Evolutionary conservation across 2,888 invertebrate genomes (phyloP), one percentile per base, ranked within the genome.

Genomic region (Neuroscelio doddi): DNA sequence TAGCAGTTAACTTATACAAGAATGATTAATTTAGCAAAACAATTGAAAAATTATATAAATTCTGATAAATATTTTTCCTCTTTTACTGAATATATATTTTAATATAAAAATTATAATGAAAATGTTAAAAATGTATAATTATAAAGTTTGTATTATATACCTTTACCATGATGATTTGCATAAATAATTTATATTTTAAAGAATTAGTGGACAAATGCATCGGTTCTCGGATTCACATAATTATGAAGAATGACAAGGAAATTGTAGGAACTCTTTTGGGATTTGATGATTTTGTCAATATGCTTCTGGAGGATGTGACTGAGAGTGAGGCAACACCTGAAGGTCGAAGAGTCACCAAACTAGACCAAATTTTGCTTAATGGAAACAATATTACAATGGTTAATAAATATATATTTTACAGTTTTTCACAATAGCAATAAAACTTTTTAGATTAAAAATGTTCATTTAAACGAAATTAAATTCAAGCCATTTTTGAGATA

Each of bases 161-260:
- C n/a, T n/a, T n/a, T n/a, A n/a, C n/a, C n/a, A n/a, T n/a, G n/a
- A n/a, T n/a, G n/a, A n/a, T n/a, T n/a, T n/a, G n/a, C n/a, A n/a
- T n/a, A n/a, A n/a, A n/a, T n/a, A n/a, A n/a, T n/a, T n/a, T n/a
- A n/a, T n/a, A n/a, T n/a, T n/a, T n/a, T n/a, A n/a, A n/a, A 93
- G 99, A 99, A 85, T 87, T 99, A 75, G 97, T 99, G 16, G 99
- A 99, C 85, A 99, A 99, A 88, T 99, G 99, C 85, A 99, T 99
- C 81, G 99, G 99, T 27, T 98, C 98, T 0, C 89, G 97, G 68
- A 98, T 99, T 78, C 99, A 99, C 85, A 98, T 99, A 17, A 97
- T 99, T 67, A 99, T 99, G 99, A 99, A 99, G 86, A 98, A 97
- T 84, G 99, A 99, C 84, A 98, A 98, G 86, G 99, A 99, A 89